A percentile compares a stretch with the other conserved stretches of the same genome.
Conservation (phyloP, 2,113 vertebrate genomes). For the Ammodytes dubius region DNA sequence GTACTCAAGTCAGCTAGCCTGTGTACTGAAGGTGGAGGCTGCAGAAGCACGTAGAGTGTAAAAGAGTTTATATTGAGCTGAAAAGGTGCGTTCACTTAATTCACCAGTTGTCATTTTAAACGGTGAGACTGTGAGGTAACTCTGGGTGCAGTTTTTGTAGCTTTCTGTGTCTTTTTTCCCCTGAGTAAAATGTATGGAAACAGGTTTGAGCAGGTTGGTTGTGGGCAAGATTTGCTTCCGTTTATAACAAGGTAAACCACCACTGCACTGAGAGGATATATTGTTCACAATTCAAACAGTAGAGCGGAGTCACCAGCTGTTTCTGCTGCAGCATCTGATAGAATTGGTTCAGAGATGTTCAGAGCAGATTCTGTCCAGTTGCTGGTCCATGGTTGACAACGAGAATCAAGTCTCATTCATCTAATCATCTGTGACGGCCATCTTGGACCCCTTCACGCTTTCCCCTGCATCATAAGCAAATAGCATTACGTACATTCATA, state of each 20-base stretch:
- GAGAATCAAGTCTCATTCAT: background rate
- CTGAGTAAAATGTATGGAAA: too few relatives aligned
- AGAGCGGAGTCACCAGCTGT: background rate
- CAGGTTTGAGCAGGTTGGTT: background rate
- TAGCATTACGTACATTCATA: background rate
- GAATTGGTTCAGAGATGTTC: background rate
- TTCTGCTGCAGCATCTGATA: background rate
- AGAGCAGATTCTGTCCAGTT: background rate
- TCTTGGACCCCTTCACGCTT: too few relatives aligned
- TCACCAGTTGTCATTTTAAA: background rate
- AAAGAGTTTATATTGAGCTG: background rate
- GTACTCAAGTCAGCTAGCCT: constrained; percentile 5
- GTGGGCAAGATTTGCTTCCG: constrained; percentile 16
- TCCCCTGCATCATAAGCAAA: background rate
- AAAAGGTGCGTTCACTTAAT: background rate
- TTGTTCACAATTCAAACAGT: background rate
- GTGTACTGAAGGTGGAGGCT: background rate
- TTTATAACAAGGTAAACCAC: background rate
- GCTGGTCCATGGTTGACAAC: constrained; percentile 4
- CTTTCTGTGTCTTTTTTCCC: constrained; percentile 1
- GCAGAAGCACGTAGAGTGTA: background rate
- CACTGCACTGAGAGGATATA: background rate
- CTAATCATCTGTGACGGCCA: background rate
- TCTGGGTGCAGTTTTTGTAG: background rate
- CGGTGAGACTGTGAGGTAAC: background rate